Evolutionary conservation across 2,888 invertebrate species (phyloP).

Genomic region (Cosmia trapezina): DNA sequence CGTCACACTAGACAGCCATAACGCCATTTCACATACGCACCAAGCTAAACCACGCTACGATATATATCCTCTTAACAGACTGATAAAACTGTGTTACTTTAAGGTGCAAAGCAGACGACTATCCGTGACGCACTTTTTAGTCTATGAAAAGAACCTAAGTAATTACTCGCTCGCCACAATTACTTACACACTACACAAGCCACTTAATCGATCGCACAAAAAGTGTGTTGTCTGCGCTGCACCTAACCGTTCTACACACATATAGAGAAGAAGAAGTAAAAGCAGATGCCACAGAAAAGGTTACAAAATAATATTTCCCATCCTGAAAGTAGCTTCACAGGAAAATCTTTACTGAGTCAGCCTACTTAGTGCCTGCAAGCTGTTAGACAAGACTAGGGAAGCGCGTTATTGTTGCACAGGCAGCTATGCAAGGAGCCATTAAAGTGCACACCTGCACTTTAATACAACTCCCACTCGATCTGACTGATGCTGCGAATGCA

Average conservation of each 20-base stretch:
- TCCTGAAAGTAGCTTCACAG: background rate
- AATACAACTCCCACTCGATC: slow-evolving; percentile 15
- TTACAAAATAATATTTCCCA: background rate
- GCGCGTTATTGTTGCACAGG: slow-evolving; percentile 15
- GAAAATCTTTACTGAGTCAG: slow-evolving; percentile 16
- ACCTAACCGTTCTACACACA: too few species aligned
- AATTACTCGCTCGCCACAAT: too few species aligned
- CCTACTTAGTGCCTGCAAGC: slow-evolving; percentile 11
- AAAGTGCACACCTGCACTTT: slow-evolving; percentile 41
- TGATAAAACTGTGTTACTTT: background rate
- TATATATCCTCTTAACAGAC: background rate
- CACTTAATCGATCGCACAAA: too few species aligned
- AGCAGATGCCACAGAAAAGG: background rate
- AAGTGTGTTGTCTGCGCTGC: too few species aligned
- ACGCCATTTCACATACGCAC: too few species aligned
- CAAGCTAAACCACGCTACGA: too few species aligned
- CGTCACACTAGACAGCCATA: too few species aligned
- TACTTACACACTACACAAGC: too few species aligned
- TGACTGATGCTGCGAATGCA: background rate
- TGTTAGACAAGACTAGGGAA: slow-evolving; percentile 13
- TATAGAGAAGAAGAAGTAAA: background rate
- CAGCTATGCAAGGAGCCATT: slow-evolving; percentile 17
- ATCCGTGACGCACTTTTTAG: too few species aligned
- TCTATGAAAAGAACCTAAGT: too few species aligned
- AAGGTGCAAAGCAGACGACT: too few species aligned